Evolutionary conservation across 64 coral and sea anemone species (phyloP).

Genomic region (Dendronephthya gigantea): DNA sequence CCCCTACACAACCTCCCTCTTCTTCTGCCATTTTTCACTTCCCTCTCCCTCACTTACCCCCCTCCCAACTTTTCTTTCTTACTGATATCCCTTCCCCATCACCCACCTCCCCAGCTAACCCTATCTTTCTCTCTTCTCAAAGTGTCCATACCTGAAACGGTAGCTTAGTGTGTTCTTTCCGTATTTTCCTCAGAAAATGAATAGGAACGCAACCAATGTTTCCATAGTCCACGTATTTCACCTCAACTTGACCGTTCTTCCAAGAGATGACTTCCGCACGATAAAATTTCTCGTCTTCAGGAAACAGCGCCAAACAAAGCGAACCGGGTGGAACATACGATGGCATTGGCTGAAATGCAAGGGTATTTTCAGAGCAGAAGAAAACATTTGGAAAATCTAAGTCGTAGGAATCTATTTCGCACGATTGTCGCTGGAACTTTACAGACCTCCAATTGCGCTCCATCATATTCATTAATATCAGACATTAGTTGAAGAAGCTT

Average conservation of each 20-base stretch:
- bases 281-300: constrained; percentile 56
- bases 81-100: no score
- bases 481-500: constrained; percentile 38
- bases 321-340: constrained; percentile 33
- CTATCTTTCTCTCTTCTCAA: background rate
- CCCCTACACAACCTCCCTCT: no score
- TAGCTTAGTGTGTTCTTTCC: constrained; percentile 31
- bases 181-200: constrained; percentile 37
- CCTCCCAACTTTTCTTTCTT: no score
- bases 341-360: background rate
- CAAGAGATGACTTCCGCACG: constrained; percentile 46
- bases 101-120: no score
- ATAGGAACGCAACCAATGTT: constrained; percentile 45
- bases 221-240: constrained; percentile 72
- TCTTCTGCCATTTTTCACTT: no score
- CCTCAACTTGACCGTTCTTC: constrained; percentile 17
- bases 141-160: constrained; percentile 57
- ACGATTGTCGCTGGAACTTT: no score
- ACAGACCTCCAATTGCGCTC: constrained; percentile 35
- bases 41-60: no score
- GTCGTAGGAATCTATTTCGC: no score
- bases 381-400: no score
- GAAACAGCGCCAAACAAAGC: constrained; percentile 50
- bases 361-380: constrained; percentile 1
- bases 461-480: constrained; percentile 38